Evolutionary conservation across 1,140 invertebrate genomes (phyloP), one percentile per base, ranked within the genome.

Genomic region (Globodera ellingtonae): DNA sequence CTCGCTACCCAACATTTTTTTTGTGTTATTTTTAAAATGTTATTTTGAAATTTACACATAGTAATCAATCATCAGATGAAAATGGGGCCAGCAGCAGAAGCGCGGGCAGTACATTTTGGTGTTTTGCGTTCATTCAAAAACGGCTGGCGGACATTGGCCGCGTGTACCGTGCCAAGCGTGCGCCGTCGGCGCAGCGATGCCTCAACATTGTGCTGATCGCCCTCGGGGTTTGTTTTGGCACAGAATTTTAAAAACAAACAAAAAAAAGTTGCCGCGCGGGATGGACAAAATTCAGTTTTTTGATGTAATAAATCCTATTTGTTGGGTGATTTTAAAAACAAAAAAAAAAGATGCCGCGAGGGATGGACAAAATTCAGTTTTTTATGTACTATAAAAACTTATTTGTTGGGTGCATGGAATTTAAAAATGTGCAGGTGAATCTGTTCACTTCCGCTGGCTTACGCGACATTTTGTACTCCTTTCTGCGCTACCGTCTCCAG

Each of bases 381-480:
- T n/a, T n/a, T n/a, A n/a, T n/a, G n/a, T n/a, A n/a, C n/a, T n/a
- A n/a, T n/a, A n/a, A n/a, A n/a, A n/a, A n/a, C n/a, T n/a, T n/a
- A n/a, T n/a, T n/a, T n/a, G n/a, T n/a, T 35, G 35, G 35, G 35
- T 35, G 35, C 35, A 35, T 47, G 35, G 18, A 75, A 59, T 21
- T 6, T n/a, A 72, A n/a, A 35, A 44, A 18, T 10, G 4, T 44
- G 6, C 15, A 77, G 70, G 72, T 76, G 15, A 44, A 67, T 56
- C 35, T 80, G 46, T 62, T 71, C 35, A 72, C 21, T 44, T 56
- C 78, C 83, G 72, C 72, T 62, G 83, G 83, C 47, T 62, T 86
- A 15, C 48, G 67, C 44, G 83, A 87, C 52, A 72, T 88, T 65
- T 52, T 89, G 10, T 87, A 87, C 76, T 83, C 82, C 0, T 86